Evolutionary conservation across 2,113 vertebrate species (phyloP).

Genomic region (Falco punctatus): DNA sequence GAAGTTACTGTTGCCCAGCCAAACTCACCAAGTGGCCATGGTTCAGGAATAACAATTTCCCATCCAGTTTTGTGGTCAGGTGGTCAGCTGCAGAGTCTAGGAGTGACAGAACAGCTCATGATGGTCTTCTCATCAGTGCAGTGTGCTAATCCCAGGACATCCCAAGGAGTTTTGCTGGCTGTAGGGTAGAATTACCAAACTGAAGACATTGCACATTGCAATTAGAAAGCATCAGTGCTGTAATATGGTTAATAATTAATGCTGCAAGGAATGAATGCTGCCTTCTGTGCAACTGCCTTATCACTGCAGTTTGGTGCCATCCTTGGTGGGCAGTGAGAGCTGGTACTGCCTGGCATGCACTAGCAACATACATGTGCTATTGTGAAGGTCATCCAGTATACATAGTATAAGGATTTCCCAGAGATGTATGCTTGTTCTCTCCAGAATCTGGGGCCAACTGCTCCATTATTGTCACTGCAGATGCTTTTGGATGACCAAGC

Average conservation of each 20-base stretch:
- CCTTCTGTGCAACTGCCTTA: not conserved
- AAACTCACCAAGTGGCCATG: not conserved
- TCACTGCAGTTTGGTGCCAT: not conserved
- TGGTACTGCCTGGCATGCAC: rapidly evolving
- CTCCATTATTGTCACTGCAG: not conserved
- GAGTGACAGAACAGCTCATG: not conserved
- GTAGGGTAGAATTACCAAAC: not conserved
- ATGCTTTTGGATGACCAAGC: not conserved
- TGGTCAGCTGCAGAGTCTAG: rapidly evolving
- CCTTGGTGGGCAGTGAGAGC: not conserved
- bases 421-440: not conserved
- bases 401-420: not conserved
- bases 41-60: not conserved
- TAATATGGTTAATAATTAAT: not conserved
- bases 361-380: rapidly evolving
- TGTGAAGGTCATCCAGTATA: not conserved
- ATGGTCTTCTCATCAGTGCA: rapidly evolving
- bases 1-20: not conserved
- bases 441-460: not conserved
- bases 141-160: not conserved
- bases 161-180: not conserved
- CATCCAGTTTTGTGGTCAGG: not conserved
- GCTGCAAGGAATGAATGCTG: not conserved
- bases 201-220: rapidly evolving
- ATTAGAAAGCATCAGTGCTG: not conserved